phyloP scores from a whole-genome alignment of 2,888 invertebrate species.

The Platypus cylindrus region DNA sequence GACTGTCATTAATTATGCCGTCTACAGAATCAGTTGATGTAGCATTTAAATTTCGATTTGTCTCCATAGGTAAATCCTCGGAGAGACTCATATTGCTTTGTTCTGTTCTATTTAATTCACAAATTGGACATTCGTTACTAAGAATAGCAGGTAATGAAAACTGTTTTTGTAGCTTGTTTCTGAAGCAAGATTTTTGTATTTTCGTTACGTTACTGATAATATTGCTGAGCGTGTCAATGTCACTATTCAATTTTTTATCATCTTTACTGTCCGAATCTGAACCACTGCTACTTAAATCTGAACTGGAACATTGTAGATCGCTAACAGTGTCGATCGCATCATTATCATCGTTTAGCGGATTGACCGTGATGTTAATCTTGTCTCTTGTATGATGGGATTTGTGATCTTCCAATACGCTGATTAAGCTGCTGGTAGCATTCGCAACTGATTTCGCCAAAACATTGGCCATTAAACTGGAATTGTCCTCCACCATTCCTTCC shows the following conservation, averaged over 20 bases:
- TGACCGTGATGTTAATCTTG: slow-evolving; percentile 18
- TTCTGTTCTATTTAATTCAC: no score
- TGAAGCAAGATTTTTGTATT: slow-evolving; percentile 18
- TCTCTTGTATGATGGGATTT: slow-evolving; percentile 34
- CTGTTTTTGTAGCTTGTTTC: slow-evolving; percentile 20
- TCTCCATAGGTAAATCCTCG: slow-evolving; percentile 8
- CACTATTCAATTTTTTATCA: slow-evolving; percentile 35
- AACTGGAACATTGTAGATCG: slow-evolving; percentile 17
- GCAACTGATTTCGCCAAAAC: slow-evolving; percentile 52
- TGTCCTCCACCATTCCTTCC: slow-evolving; percentile 37
- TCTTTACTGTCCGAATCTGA: slow-evolving; percentile 31
- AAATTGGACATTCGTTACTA: slow-evolving; percentile 17
- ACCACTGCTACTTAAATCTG: slow-evolving; percentile 20
- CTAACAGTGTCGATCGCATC: slow-evolving; percentile 16
- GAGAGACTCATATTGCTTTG: slow-evolving; percentile 7
- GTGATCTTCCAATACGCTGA: slow-evolving; percentile 44
- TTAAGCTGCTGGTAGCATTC: slow-evolving; percentile 44
- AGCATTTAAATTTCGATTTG: no score
- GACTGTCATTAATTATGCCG: no score
- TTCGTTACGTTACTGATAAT: slow-evolving; percentile 41
- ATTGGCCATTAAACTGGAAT: slow-evolving; percentile 49
- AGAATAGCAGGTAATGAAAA: slow-evolving; percentile 21
- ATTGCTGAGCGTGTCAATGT: slow-evolving; percentile 43
- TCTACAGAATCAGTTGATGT: no score
- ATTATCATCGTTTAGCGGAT: slow-evolving; percentile 17